These are phyloP conservation scores for Chydorus sphaericus DNA, from an alignment of 2,888 invertebrate species.

Conservation along the genomic window DNA sequence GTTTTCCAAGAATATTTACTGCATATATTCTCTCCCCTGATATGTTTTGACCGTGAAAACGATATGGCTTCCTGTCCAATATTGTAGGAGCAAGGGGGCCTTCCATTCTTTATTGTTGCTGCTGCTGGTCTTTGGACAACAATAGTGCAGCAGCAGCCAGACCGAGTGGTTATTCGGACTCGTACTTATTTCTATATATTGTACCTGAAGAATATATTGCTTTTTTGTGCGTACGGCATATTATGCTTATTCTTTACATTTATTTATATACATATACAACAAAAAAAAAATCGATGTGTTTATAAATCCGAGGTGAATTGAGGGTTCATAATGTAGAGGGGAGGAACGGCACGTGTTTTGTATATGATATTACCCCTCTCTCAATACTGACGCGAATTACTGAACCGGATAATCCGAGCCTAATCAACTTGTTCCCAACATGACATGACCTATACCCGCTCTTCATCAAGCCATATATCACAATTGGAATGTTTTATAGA, in stretches of 20 bases:
- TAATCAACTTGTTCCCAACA: not conserved
- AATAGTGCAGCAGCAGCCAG: too few species aligned
- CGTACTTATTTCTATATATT: too few species aligned
- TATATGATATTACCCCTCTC: not conserved
- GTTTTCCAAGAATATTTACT: too few species aligned
- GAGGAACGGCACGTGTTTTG: not conserved
- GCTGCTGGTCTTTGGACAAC: too few species aligned
- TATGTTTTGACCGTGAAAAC: not conserved
- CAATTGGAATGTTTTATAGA: not conserved
- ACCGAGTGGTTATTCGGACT: too few species aligned
- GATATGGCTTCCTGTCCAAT: not conserved
- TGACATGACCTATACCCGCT: too few species aligned
- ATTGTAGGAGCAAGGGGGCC: not conserved
- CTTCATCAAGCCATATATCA: not conserved
- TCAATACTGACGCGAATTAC: too few species aligned
- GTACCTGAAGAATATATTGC: too few species aligned
- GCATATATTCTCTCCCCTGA: too few species aligned
- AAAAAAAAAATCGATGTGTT: not conserved
- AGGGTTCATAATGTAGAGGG: not conserved
- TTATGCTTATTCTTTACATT: not conserved
- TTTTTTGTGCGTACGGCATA: too few species aligned
- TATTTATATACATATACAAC: not conserved
- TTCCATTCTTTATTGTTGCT: too few species aligned
- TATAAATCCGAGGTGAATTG: not conserved
- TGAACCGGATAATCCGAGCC: not conserved